Conservation (phyloP, 2,113 vertebrate species). For the Nyctereutes procyonoides region DNA sequence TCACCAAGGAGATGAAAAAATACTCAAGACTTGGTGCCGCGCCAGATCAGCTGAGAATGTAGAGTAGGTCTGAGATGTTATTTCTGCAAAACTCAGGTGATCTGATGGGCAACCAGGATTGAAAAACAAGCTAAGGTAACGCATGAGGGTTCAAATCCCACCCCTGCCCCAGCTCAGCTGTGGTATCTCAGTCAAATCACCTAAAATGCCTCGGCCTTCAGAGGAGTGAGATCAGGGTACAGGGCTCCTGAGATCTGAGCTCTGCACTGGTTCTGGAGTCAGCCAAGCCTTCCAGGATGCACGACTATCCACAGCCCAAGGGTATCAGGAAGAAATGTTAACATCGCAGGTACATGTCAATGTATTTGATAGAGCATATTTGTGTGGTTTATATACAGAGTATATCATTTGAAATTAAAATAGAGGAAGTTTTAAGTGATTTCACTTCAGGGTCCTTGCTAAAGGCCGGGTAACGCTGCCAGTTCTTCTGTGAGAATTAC, state of each 20-base stretch:
- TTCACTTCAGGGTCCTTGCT: constrained; percentile 84
- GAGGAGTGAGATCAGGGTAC: neutral
- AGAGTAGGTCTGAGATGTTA: neutral
- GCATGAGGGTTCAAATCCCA: neutral
- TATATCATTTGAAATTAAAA: constrained; percentile 84
- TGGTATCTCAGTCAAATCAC: neutral
- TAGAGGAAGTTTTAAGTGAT: constrained; percentile 84
- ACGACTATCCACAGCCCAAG: neutral
- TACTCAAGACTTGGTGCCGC: neutral
- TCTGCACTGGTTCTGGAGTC: neutral
- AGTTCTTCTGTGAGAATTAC: constrained; percentile 85
- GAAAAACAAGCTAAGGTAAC: neutral
- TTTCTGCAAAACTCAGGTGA: neutral
- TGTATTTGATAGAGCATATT: constrained; percentile 53
- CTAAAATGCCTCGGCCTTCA: neutral
- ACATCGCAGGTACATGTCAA: constrained; percentile 64
- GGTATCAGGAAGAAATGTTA: constrained; percentile 32
- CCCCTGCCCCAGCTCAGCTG: neutral
- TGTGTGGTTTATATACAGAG: constrained; percentile 80
- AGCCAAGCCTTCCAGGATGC: neutral
- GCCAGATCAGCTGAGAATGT: neutral
- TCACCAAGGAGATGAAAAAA: neutral
- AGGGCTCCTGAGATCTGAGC: neutral
- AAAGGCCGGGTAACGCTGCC: constrained; percentile 82
- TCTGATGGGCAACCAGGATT: neutral